Percentiles rank a stretch among this genome's conserved stretches.
Conservation (phyloP, 2,113 vertebrate species). For the Eolophus roseicapilla region DNA sequence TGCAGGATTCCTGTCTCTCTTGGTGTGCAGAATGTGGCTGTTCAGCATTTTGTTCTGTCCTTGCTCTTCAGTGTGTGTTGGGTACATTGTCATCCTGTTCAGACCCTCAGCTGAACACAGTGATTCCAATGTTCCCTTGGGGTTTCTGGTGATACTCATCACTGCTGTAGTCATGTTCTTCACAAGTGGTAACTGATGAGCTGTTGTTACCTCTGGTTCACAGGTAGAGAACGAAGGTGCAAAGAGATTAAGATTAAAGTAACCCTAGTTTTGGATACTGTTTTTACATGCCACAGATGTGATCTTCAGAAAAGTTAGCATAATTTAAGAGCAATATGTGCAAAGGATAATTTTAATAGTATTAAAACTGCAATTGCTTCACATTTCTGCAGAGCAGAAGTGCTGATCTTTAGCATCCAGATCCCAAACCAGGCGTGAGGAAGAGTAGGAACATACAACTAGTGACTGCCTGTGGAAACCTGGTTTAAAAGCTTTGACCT, state of each 20-base stretch:
- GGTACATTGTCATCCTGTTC: background rate
- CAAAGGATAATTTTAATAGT: background rate
- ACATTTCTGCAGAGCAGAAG: background rate
- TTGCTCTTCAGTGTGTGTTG: background rate
- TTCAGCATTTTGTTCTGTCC: background rate
- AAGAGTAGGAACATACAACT: background rate
- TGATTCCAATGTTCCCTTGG: background rate
- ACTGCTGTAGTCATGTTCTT: background rate
- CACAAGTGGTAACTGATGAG: background rate
- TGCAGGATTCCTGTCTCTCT: background rate
- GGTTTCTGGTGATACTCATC: background rate
- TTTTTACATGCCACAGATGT: rapidly evolving
- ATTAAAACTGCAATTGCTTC: background rate
- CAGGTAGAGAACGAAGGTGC: background rate
- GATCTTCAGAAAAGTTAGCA: background rate
- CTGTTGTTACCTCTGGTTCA: background rate
- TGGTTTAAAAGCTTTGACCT: background rate
- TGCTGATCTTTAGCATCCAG: background rate
- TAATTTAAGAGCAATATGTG: background rate
- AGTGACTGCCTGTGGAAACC: background rate
- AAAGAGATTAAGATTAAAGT: background rate
- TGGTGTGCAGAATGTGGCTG: background rate
- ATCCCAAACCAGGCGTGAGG: background rate
- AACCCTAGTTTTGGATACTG: background rate
- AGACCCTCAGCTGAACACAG: background rate